These are phyloP conservation scores for Hipparchia sbordonii DNA, from an alignment of 2,888 invertebrate species.

Conservation along the genomic window DNA sequence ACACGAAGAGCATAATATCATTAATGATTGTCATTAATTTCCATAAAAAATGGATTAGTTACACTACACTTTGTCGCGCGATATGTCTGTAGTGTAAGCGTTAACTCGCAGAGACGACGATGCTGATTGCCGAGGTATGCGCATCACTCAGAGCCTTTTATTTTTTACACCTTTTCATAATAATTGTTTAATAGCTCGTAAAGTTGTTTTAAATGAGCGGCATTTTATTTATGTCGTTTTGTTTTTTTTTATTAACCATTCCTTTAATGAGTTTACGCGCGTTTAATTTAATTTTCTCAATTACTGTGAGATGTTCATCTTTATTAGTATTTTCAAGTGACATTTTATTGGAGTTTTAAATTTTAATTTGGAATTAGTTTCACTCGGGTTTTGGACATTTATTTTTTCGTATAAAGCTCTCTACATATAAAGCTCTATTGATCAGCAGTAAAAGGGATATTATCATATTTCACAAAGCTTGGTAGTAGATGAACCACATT, in stretches of 20 bases:
- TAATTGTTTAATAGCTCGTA: constrained; percentile 27
- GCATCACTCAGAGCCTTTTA: constrained; percentile 1
- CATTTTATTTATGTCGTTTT: constrained; percentile 22
- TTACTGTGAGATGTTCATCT: constrained; percentile 14
- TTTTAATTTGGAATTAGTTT: not conserved
- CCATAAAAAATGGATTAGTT: not conserved
- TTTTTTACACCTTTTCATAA: constrained; percentile 11
- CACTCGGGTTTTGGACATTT: not conserved
- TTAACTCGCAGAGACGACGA: not conserved
- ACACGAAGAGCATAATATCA: too few species aligned
- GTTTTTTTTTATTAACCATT: constrained; percentile 15
- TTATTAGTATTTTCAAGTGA: constrained; percentile 16
- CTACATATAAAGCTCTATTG: not conserved
- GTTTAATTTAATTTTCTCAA: constrained; percentile 18
- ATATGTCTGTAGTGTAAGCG: not conserved
- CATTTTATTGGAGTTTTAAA: not conserved
- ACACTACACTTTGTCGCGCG: not conserved
- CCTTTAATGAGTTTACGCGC: constrained; percentile 13
- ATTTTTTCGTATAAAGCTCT: not conserved
- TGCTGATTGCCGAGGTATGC: not conserved
- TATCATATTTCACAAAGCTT: too few species aligned
- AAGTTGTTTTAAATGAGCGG: constrained; percentile 20
- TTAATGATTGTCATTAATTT: not conserved
- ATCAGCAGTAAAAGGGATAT: too few species aligned
- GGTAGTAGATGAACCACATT: too few species aligned